Evolutionary conservation across 2,113 vertebrate genomes (phyloP), one percentile per base, ranked within the genome.

Genomic region (Actenoides lindsayi): DNA sequence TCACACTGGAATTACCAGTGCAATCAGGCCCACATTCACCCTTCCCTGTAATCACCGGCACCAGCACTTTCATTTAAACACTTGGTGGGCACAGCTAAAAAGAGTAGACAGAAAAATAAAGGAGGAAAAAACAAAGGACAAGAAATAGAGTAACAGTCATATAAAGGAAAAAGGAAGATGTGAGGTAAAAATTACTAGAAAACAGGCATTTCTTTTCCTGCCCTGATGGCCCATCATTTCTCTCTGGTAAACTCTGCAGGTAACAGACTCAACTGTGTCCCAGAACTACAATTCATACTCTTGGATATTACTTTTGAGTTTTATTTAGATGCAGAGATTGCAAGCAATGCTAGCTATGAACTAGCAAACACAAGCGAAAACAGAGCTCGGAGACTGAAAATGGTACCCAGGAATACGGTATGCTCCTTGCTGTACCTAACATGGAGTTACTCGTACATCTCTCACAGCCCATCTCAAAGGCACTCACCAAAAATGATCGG

Each of bases 401-500:
- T 73, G 75, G 84, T 75, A 85, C 65, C 63, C 18, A 5, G 67
- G 56, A 25, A 69, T 50, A 65, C 5, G 24, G 65, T 76, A 9
- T 28, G 41, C 27, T 85, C 31, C 70, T 57, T 79, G 54, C 87
- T 89, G 84, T 56, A 56, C 73, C 80, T 70, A 51, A 23, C 89
- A 87, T 73, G 92, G 51, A 92, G 42, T 83, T 71, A 83, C 48
- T 70, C 79, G 63, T 50, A 31, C 28, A 68, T 83, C 42, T 95
- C 93, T 82, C 89, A 87, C 69, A 82, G 64, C 30, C 44, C 76
- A 65, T 30, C 62, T 89, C 88, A 82, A 90, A 94, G 80, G 51
- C 71, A 84, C 30, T 75, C 3, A 33, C 80, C 73, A 64, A 79
- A 94, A 96, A 81, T 33, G 39, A 80, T 19, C 7, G 0, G 10